A percentile compares a stretch with the other conserved stretches of the same genome.
These are phyloP conservation scores for Calyptommatus sinebrachiatus DNA, from an alignment of 2,113 vertebrate species.

Conservation along the genomic window DNA sequence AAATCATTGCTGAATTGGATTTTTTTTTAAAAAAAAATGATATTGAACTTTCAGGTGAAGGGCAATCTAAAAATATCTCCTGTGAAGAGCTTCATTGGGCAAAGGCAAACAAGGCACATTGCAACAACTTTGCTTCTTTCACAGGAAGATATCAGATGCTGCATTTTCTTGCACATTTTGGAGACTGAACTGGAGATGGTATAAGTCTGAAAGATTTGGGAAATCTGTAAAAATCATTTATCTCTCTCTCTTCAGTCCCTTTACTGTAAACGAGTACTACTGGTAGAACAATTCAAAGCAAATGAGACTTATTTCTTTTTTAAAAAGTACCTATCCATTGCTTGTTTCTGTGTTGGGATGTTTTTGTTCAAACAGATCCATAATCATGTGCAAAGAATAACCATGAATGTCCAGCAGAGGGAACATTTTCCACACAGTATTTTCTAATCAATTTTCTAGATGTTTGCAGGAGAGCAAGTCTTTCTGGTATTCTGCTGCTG, in stretches of 20 bases:
- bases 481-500: not conserved
- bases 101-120: too few species aligned
- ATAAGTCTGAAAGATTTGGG: not conserved
- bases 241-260: not conserved
- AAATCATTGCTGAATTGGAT: too few species aligned
- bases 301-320: not conserved
- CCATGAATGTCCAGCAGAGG: conserved; percentile 10
- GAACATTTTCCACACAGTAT: not conserved
- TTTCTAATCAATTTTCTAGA: too few species aligned
- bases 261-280: not conserved
- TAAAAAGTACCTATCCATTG: not conserved
- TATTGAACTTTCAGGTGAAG: too few species aligned
- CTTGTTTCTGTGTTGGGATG: not conserved
- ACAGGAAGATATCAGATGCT: not conserved
- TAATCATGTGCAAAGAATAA: not conserved
- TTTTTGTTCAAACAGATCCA: not conserved
- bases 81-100: too few species aligned
- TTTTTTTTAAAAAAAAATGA: too few species aligned
- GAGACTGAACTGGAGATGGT: not conserved
- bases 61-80: too few species aligned
- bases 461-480: not conserved
- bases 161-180: not conserved
- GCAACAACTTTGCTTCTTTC: not conserved
- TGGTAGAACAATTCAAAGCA: not conserved
- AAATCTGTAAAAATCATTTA: not conserved